Conservation (phyloP, 2,797 vertebrate genomes). For the Onychomys arenicola region DNA sequence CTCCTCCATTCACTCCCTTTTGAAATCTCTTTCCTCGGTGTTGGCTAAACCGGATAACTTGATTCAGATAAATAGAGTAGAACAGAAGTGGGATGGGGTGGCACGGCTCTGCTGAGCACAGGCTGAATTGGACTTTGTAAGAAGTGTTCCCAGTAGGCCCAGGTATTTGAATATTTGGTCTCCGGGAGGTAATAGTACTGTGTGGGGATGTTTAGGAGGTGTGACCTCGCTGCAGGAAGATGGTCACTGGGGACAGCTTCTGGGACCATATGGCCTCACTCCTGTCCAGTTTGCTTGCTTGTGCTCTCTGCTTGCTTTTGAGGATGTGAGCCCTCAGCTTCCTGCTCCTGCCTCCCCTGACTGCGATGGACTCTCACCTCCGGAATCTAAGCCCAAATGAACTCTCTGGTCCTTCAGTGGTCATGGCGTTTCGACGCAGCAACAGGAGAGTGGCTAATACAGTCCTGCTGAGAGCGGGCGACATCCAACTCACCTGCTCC, state of each 20-base stretch:
- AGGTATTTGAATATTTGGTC: not conserved
- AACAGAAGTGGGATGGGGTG: not conserved
- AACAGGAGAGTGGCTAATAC: not conserved
- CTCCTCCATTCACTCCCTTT: not conserved
- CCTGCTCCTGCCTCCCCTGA: not conserved
- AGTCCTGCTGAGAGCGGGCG: not conserved
- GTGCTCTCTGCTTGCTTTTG: not conserved
- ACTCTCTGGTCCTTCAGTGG: not conserved
- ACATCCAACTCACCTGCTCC: not conserved
- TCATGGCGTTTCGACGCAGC: not conserved
- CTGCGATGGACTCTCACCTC: not conserved
- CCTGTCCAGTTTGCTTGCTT: no score
- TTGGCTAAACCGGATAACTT: constrained; percentile 24
- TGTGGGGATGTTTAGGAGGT: not conserved
- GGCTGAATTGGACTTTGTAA: not conserved
- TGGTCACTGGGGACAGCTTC: not conserved
- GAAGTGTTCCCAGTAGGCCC: not conserved
- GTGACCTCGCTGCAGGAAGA: no score
- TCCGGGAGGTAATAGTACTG: not conserved
- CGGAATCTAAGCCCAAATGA: not conserved
- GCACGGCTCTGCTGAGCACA: not conserved
- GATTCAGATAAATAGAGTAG: not conserved
- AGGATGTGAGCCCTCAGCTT: not conserved
- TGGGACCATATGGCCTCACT: not conserved
- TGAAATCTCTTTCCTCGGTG: not conserved